A percentile compares a stretch with the other conserved stretches of the same genome.
Evolutionary conservation across 1,140 invertebrate genomes (phyloP).

Genomic region (Drosophila ohnishii): DNA sequence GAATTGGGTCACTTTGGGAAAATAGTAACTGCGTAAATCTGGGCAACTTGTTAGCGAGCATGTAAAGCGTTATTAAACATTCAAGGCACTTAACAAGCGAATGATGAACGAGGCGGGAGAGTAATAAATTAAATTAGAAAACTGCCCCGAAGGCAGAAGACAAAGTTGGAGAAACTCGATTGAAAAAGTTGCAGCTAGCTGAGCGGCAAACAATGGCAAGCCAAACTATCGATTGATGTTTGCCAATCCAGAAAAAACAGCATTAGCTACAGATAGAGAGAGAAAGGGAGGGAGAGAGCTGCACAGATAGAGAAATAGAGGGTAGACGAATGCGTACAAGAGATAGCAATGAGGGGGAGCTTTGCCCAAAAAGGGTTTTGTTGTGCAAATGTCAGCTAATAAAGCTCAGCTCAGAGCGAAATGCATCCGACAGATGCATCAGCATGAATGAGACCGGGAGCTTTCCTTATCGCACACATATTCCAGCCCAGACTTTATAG

Average conservation of each 20-base stretch:
- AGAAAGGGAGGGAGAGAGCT: neutral
- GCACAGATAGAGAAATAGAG: neutral
- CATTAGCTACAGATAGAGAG: neutral
- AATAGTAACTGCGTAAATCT: conserved; percentile 26
- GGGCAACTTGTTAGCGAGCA: conserved; percentile 20
- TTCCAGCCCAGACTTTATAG: neutral
- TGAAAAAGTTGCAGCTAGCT: conserved; percentile 46
- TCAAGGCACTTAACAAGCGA: conserved; percentile 26
- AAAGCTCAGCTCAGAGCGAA: conserved; percentile 21
- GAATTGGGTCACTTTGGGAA: conserved; percentile 61
- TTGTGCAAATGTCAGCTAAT: conserved; percentile 37
- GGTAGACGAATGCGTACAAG: neutral
- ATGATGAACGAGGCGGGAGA: conserved; percentile 11
- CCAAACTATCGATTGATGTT: conserved; percentile 55
- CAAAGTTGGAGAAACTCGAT: conserved; percentile 48
- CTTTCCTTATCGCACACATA: conserved; percentile 29
- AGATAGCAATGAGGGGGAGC: conserved; percentile 17
- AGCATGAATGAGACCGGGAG: conserved; percentile 20
- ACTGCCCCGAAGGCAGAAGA: conserved; percentile 11
- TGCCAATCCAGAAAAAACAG: conserved; percentile 26
- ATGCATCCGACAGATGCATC: conserved; percentile 33
- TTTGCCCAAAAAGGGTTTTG: conserved; percentile 33
- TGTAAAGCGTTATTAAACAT: conserved; percentile 36
- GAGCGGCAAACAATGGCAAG: conserved; percentile 17
- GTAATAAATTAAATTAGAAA: conserved; percentile 43